Evolutionary conservation across 2,888 invertebrate genomes (phyloP).

Genomic region (Mongoloraphidia duomilia): DNA sequence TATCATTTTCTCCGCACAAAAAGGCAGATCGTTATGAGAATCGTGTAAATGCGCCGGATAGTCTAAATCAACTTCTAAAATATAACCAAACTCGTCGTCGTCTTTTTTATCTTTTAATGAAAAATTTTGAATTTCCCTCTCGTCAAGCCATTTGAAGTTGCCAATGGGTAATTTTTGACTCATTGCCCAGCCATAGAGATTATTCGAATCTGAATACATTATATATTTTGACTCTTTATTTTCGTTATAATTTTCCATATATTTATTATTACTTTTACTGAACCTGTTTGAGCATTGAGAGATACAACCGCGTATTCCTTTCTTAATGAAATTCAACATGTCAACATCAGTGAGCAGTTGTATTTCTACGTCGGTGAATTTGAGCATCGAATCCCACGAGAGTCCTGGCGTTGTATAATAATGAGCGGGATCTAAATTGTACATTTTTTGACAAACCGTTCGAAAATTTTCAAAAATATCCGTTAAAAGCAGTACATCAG

Average conservation of each 20-base stretch:
- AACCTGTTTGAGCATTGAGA: constrained; percentile 20
- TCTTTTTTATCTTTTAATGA: constrained; percentile 5
- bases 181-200: constrained; percentile 19
- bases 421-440: constrained; percentile 19
- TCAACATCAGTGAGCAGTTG: constrained; percentile 23
- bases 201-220: constrained; percentile 21
- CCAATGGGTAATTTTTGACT: constrained; percentile 17
- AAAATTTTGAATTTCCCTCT: constrained; percentile 7
- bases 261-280: constrained; percentile 23
- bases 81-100: constrained; percentile 19
- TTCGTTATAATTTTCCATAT: constrained; percentile 19
- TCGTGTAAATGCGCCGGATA: constrained; percentile 25
- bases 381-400: constrained; percentile 24
- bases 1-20: constrained; percentile 16
- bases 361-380: constrained; percentile 19
- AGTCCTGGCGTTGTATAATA: constrained; percentile 23
- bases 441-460: constrained; percentile 5
- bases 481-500: constrained; percentile 11
- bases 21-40: constrained; percentile 20
- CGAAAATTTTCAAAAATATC: constrained; percentile 13
- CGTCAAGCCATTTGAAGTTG: constrained; percentile 19
- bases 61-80: constrained; percentile 28
- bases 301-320: constrained; percentile 21
- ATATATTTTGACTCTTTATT: constrained; percentile 15
- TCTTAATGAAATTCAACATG: constrained; percentile 21